These are phyloP conservation scores for Psittacula derbiana DNA, from an alignment of 2,797 vertebrate species.

Conservation along the genomic window DNA sequence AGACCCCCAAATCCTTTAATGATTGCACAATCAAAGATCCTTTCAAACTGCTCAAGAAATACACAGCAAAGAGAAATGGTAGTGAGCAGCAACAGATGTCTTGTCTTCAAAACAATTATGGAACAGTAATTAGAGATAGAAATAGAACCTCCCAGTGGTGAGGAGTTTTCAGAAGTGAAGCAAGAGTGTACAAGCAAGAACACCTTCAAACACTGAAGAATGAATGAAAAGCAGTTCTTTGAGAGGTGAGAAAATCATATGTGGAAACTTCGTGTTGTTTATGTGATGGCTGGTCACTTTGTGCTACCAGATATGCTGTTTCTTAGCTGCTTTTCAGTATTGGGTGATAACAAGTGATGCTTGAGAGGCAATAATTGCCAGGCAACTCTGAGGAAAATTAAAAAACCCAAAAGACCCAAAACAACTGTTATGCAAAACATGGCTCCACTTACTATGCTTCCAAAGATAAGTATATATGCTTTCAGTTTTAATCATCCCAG, in stretches of 20 bases:
- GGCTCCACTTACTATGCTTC: neutral
- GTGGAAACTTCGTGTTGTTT: neutral
- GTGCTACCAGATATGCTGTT: neutral
- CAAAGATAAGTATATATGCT: neutral
- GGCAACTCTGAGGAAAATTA: neutral
- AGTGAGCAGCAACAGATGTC: constrained; percentile 67
- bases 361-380: neutral
- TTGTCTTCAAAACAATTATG: constrained; percentile 45
- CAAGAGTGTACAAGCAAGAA: neutral
- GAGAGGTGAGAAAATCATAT: neutral
- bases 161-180: constrained; percentile 37
- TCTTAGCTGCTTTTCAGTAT: neutral
- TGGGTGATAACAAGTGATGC: neutral
- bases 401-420: neutral
- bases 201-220: neutral
- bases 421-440: neutral
- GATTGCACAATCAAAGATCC: constrained; percentile 37
- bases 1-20: constrained; percentile 31
- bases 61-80: constrained; percentile 40
- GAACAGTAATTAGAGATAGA: constrained; percentile 62
- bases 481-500: neutral
- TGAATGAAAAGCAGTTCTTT: neutral
- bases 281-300: neutral
- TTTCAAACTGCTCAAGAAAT: constrained; percentile 52
- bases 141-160: constrained; percentile 40